These are phyloP conservation scores for Leucoraja ocellata DNA, from an alignment of 2,797 vertebrate species.

Conservation along the genomic window DNA sequence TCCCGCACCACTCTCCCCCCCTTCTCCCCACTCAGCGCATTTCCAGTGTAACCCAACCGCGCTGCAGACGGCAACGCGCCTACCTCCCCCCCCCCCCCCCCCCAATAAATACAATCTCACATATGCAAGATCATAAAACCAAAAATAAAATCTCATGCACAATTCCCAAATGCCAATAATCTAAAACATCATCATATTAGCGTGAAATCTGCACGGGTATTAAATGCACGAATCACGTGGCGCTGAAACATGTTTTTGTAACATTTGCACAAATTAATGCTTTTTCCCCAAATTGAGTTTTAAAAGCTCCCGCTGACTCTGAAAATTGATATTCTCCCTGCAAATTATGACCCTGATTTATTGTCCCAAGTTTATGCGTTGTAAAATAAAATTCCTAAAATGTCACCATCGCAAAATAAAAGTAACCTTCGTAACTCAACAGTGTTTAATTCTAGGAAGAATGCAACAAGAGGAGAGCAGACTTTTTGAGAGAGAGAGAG, in stretches of 20 bases:
- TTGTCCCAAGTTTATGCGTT: too few relatives aligned
- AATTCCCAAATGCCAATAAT: too few relatives aligned
- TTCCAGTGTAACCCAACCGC: background rate
- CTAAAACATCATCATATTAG: background rate
- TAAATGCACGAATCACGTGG: background rate
- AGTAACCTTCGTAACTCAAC: background rate
- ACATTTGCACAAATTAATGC: background rate
- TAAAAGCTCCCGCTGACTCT: background rate
- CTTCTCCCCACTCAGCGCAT: background rate
- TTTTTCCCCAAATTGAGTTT: background rate
- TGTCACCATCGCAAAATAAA: background rate
- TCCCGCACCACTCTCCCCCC: background rate
- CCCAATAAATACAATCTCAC: background rate
- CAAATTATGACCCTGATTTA: too few relatives aligned
- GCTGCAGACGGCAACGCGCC: background rate
- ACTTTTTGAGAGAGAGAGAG: too few relatives aligned
- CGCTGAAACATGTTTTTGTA: background rate
- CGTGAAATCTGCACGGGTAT: background rate
- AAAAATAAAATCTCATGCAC: background rate
- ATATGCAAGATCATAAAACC: background rate
- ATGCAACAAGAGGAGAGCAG: background rate
- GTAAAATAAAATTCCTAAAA: too few relatives aligned
- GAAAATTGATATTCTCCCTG: background rate
- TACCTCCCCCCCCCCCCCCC: too few relatives aligned
- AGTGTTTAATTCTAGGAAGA: too few relatives aligned